Evolutionary conservation across 1,140 invertebrate species (phyloP).

Genomic region (Drosophila truncata): DNA sequence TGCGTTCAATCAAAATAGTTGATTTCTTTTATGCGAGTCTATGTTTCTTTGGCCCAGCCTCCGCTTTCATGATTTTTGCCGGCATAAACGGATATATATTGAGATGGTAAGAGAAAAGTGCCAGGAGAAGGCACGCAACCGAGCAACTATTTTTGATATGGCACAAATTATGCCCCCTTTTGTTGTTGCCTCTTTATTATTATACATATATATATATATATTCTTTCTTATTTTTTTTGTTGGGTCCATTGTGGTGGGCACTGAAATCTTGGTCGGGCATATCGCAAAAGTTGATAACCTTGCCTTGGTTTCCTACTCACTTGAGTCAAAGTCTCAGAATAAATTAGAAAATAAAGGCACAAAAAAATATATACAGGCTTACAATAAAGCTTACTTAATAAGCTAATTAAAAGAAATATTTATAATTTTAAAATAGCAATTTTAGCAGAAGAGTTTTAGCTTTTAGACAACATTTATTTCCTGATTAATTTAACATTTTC

Average conservation of each 20-base stretch:
- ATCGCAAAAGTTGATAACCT: conserved; percentile 13
- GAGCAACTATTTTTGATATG: conserved; percentile 54
- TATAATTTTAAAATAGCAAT: no score
- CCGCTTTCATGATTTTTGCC: no score
- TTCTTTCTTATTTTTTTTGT: background rate
- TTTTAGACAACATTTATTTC: no score
- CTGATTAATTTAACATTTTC: no score
- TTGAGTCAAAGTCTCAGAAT: background rate
- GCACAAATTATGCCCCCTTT: conserved; percentile 38
- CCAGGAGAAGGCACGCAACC: conserved; percentile 21
- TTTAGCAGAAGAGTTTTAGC: no score
- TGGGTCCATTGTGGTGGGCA: conserved; percentile 10
- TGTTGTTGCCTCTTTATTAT: conserved; percentile 25
- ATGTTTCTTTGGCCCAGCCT: background rate
- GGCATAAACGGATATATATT: conserved; percentile 11
- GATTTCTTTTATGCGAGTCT: conserved; percentile 56
- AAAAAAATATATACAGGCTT: background rate
- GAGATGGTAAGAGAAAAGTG: conserved; percentile 17
- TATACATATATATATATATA: conserved; percentile 2
- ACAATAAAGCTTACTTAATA: background rate
- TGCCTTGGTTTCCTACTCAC: background rate
- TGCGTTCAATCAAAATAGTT: conserved; percentile 66
- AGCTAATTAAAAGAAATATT: background rate
- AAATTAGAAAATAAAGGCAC: background rate
- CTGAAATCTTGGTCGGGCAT: conserved; percentile 18